Evolutionary conservation across 30 jellyfish, hydroid and myxozoan species (phyloP).

Genomic region (Pelagia noctiluca): DNA sequence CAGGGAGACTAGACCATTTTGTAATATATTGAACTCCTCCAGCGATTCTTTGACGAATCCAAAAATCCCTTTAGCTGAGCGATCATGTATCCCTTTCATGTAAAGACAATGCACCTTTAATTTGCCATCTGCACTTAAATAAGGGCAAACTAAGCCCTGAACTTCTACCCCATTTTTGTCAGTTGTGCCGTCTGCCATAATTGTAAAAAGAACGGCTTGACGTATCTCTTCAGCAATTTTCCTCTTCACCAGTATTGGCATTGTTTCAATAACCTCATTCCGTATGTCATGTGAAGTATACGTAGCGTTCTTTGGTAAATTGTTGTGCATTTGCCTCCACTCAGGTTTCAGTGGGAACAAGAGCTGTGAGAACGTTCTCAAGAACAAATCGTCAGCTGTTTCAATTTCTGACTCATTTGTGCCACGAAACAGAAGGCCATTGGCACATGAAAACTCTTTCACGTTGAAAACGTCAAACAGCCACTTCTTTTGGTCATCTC

Average conservation of each 20-base stretch:
- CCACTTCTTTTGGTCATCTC: too few species aligned
- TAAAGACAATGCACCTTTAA: background rate
- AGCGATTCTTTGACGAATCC: conserved; percentile 11
- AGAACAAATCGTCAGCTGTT: too few species aligned
- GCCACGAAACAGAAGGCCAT: too few species aligned
- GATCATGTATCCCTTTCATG: conserved; percentile 2
- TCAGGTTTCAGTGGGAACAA: conserved; percentile 40
- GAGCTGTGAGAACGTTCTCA: too few species aligned
- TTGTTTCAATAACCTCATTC: background rate
- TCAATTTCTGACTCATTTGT: too few species aligned
- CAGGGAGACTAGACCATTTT: background rate
- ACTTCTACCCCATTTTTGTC: too few species aligned
- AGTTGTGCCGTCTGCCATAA: conserved; percentile 34
- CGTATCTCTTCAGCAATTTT: conserved; percentile 19
- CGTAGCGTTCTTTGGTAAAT: conserved; percentile 22
- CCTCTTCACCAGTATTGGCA: conserved; percentile 10
- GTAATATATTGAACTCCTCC: background rate
- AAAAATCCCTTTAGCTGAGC: conserved; percentile 16
- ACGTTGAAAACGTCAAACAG: too few species aligned
- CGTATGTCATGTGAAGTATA: too few species aligned
- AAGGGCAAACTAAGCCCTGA: too few species aligned
- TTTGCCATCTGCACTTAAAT: too few species aligned
- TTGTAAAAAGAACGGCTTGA: conserved; percentile 14
- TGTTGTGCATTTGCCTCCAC: conserved; percentile 21
- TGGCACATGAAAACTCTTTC: too few species aligned